Evolutionary conservation across 2,888 invertebrate genomes (phyloP).

Genomic region (Heterodera filipjevi): DNA sequence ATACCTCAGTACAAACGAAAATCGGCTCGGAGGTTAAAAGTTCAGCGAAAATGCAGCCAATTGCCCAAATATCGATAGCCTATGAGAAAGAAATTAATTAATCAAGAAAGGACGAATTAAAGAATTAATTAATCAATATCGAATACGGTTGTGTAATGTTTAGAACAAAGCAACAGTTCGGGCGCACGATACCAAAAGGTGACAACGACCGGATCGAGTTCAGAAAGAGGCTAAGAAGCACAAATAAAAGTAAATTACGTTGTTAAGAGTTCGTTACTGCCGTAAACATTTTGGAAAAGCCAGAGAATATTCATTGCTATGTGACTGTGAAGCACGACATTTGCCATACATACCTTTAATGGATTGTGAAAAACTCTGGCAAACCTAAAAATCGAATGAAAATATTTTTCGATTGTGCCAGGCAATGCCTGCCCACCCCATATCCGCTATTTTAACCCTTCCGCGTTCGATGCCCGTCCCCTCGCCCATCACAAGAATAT

Average conservation of each 20-base stretch:
- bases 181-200: conserved; percentile 99
- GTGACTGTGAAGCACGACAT: no score
- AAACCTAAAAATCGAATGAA: conserved; percentile 70
- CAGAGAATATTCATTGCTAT: no score
- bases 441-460: conserved; percentile 79
- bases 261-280: no score
- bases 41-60: conserved; percentile 93
- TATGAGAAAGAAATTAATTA: conserved; percentile 34
- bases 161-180: conserved; percentile 72
- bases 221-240: conserved; percentile 72
- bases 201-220: conserved; percentile 97
- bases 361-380: conserved; percentile 96
- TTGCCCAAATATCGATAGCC: conserved; percentile 66
- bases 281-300: no score
- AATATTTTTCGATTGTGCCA: background rate
- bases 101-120: background rate
- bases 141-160: conserved; percentile 66
- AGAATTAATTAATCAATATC: no score
- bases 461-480: conserved; percentile 83
- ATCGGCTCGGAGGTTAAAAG: conserved; percentile 92
- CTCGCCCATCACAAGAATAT: conserved; percentile 98
- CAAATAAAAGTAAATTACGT: background rate
- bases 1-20: conserved; percentile 26
- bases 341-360: conserved; percentile 74
- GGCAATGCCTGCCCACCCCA: conserved; percentile 73